Evolutionary conservation across 2,888 invertebrate species (phyloP).

Genomic region (Synergus itoensis): DNA sequence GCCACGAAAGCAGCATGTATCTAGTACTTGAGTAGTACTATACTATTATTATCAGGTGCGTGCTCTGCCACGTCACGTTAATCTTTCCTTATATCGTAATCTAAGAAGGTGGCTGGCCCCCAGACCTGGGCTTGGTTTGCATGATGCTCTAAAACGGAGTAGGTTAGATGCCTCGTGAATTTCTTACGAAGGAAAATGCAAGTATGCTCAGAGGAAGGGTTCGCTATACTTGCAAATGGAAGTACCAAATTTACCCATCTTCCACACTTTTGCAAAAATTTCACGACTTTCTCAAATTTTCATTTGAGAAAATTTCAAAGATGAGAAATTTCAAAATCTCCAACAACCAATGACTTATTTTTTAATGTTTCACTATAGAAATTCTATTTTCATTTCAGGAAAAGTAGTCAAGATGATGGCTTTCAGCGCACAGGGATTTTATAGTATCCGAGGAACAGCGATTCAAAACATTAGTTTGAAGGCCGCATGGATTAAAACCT

Average conservation of each 20-base stretch:
- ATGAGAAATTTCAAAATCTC: too few species aligned
- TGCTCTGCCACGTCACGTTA: slow-evolving; percentile 68
- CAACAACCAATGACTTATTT: too few species aligned
- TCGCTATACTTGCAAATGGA: not conserved
- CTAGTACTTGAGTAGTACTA: slow-evolving; percentile 46
- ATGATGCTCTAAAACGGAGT: slow-evolving; percentile 65
- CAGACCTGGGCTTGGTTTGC: slow-evolving; percentile 64
- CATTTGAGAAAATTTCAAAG: too few species aligned
- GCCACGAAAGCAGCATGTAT: slow-evolving; percentile 55
- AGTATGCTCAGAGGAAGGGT: slow-evolving; percentile 44
- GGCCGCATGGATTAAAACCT: slow-evolving; percentile 52
- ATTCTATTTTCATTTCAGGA: not conserved
- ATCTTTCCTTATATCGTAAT: slow-evolving; percentile 72
- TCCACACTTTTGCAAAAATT: not conserved
- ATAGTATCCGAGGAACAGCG: not conserved
- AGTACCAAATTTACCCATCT: not conserved
- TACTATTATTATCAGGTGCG: slow-evolving; percentile 63
- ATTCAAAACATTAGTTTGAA: slow-evolving; percentile 6
- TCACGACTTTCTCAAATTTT: not conserved
- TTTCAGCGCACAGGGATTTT: not conserved
- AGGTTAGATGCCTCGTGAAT: slow-evolving; percentile 68
- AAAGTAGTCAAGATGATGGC: not conserved
- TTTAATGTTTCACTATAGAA: too few species aligned
- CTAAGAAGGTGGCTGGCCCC: slow-evolving; percentile 71
- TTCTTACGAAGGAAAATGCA: slow-evolving; percentile 67